Evolutionary conservation across 1,140 invertebrate genomes (phyloP), one percentile per base, ranked within the genome.

Genomic region (Alviniconcha marisindica): DNA sequence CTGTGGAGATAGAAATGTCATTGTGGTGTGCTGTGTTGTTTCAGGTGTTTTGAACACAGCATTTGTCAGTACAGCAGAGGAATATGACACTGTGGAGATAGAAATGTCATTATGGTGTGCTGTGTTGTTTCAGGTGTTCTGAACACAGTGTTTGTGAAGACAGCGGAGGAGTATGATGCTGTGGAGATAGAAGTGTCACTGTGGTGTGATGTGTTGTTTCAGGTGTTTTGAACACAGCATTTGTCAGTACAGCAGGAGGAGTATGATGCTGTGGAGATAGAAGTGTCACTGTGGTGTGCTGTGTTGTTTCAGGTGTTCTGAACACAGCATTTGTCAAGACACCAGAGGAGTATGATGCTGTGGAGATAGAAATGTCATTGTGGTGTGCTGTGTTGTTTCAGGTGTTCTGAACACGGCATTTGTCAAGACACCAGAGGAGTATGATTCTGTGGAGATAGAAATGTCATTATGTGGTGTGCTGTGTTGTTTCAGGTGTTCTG

Each of bases 291-390:
- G n/a, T n/a, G n/a, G n/a, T n/a, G n/a, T n/a, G n/a, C n/a, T 66
- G n/a, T 66, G 63, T 66, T 28, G 31, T 33, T n/a, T 60, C 86
- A 91, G 90, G 88, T 31, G 90, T 91, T 15, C 85, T 91, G 77
- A 89, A 83, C 15, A 91, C 89, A 83, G 89, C 90, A 38, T 90
- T 90, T 63, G 83, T 82, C 51, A 87, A 87, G 77, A 85, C 85
- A 63, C 87, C 78, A 66, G 87, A 83, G 15, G 71, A 88, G 33
- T 88, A 92, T 84, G 92, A 92, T 87, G 85, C 88, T 36, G 88
- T 93, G 14, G 92, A 93, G 86, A 88, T 93, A 21, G 93, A 93
- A 87, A 93, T 93, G 90, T n/a, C n/a, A n/a, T n/a, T n/a, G n/a
- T n/a, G n/a, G n/a, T n/a, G n/a, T n/a, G n/a, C n/a, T 66, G n/a